A percentile compares a stretch with the other conserved stretches of the same genome.
phyloP scores from a whole-genome alignment of 1,140 invertebrate species.

The Contarinia nasturtii region DNA sequence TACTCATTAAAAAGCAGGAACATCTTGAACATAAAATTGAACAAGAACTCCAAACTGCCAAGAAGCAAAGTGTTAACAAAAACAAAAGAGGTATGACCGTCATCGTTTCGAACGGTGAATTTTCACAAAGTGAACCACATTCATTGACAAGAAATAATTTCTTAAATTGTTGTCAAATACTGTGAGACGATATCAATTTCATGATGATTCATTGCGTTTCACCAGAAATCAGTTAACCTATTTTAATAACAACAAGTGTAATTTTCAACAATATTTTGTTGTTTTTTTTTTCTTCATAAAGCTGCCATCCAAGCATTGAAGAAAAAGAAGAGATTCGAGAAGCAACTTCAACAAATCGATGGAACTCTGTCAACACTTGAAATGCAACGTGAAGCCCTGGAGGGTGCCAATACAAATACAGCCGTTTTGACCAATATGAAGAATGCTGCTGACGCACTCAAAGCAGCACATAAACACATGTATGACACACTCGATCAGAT shows the following conservation, averaged over 20 bases:
- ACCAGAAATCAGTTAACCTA: slow-evolving; percentile 8
- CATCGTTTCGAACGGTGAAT: too few relatives aligned
- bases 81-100: slow-evolving; percentile 79
- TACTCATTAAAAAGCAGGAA: slow-evolving; percentile 96
- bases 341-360: slow-evolving; percentile 95
- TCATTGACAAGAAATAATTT: too few relatives aligned
- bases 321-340: slow-evolving; percentile 94
- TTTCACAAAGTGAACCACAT: too few relatives aligned
- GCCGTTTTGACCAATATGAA: slow-evolving; percentile 95
- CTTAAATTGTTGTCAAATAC: not conserved
- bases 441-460: slow-evolving; percentile 87
- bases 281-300: slow-evolving; percentile 26
- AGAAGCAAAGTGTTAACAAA: slow-evolving; percentile 86
- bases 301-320: slow-evolving; percentile 93
- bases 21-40: slow-evolving; percentile 95
- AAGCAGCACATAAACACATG: slow-evolving; percentile 93
- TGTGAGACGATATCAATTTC: not conserved
- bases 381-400: slow-evolving; percentile 91
- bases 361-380: slow-evolving; percentile 96
- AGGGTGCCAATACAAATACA: slow-evolving; percentile 98
- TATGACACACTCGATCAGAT: slow-evolving; percentile 27
- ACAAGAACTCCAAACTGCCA: slow-evolving; percentile 67
- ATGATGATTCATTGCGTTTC: not conserved
- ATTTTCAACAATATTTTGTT: slow-evolving; percentile 6
- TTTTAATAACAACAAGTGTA: slow-evolving; percentile 8